Conservation (phyloP, 1,140 invertebrate genomes). For the Lepidurus arcticus region DNA sequence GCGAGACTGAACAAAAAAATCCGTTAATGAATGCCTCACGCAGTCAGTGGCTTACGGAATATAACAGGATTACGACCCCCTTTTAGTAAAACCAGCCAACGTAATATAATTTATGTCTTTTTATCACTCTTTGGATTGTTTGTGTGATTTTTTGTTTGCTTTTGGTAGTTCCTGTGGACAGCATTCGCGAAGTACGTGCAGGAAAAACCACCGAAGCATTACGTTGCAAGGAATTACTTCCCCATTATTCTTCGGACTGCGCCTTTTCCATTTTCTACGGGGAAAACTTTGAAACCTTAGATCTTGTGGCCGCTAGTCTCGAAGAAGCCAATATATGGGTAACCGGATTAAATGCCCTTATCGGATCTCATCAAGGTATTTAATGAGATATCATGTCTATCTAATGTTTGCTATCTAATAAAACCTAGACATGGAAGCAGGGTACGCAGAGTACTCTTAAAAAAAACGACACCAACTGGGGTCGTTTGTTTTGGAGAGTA, state of each 20-base stretch:
- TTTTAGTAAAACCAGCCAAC: too few species aligned
- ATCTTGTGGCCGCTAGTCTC: conserved; percentile 55
- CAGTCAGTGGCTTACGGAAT: too few species aligned
- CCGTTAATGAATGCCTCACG: too few species aligned
- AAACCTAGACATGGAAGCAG: not conserved
- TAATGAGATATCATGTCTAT: not conserved
- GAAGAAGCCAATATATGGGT: conserved; percentile 63
- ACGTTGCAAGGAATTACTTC: conserved; percentile 48
- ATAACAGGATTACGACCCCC: too few species aligned
- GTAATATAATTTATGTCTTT: too few species aligned
- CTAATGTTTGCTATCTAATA: conserved; percentile 15
- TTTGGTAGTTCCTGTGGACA: conserved; percentile 51
- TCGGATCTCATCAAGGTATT: conserved; percentile 47
- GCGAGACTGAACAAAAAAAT: too few species aligned
- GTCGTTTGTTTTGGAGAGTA: too few species aligned
- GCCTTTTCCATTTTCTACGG: conserved; percentile 60
- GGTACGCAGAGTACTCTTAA: too few species aligned
- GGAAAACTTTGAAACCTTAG: conserved; percentile 55
- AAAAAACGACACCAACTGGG: too few species aligned
- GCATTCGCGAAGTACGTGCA: conserved; percentile 55
- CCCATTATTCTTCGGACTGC: conserved; percentile 53
- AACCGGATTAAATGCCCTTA: conserved; percentile 53
- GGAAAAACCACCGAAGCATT: conserved; percentile 57
- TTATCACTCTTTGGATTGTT: too few species aligned
- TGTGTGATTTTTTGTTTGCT: conserved; percentile 5